A percentile compares a stretch with the other conserved stretches of the same genome.
Evolutionary conservation across 2,888 invertebrate species (phyloP).

Genomic region (Melieria picta): DNA sequence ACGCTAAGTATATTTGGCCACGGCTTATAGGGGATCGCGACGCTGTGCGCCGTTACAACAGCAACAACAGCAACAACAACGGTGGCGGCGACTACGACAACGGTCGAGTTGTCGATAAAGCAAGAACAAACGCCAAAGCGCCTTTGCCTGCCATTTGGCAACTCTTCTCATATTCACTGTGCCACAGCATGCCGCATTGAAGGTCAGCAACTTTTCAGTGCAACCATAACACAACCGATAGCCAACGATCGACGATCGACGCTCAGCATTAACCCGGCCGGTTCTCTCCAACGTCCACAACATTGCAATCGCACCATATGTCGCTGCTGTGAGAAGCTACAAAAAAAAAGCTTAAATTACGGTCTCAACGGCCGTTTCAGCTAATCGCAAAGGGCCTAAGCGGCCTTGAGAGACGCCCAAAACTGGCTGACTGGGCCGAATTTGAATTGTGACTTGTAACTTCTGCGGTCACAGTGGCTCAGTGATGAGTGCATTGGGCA

Average conservation of each 20-base stretch:
- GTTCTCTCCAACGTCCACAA: constrained; percentile 15
- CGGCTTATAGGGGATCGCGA: too few species aligned
- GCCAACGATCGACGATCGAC: constrained; percentile 11
- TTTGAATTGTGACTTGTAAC: too few species aligned
- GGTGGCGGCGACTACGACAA: constrained; percentile 3
- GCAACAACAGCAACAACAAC: constrained; percentile 17
- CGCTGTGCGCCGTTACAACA: too few species aligned
- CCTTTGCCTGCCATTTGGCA: not conserved
- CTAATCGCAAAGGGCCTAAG: too few species aligned
- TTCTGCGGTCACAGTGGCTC: too few species aligned
- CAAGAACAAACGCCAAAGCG: not conserved
- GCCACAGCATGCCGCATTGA: constrained; percentile 41
- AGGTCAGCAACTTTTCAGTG: constrained; percentile 47
- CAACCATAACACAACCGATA: constrained; percentile 23
- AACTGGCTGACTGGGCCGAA: not conserved
- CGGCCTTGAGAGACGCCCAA: constrained; percentile 3
- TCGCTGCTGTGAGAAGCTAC: constrained; percentile 15
- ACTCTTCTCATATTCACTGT: constrained; percentile 38
- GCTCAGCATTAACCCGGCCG: constrained; percentile 16
- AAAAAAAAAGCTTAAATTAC: constrained; percentile 37
- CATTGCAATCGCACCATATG: constrained; percentile 20
- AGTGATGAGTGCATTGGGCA: too few species aligned
- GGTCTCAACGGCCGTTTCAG: constrained; percentile 1
- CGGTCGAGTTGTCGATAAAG: not conserved
- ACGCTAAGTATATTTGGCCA: too few species aligned